Base-by-base conservation (phyloP, 2,113 vertebrate species). In the Tachysurus fulvidraco region DNA sequence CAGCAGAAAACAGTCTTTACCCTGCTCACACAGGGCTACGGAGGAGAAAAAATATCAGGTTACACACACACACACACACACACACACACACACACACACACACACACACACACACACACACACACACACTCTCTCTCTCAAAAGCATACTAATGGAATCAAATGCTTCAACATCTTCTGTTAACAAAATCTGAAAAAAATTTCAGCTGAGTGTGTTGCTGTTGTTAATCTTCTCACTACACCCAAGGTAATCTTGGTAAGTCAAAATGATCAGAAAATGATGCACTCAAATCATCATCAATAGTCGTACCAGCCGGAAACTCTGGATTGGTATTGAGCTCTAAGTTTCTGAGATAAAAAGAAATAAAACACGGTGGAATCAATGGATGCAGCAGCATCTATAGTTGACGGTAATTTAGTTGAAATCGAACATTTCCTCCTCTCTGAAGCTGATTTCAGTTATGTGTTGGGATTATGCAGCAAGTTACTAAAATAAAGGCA, bases 1-100 rank as follows among this genome's bases (percentile, higher is more conserved):
- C 97, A 97, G 93, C 98, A 97, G 88, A 98, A 98, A 93, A 94
- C 93, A 0, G 97, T 99, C 89, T 99, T 99, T 93, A 97, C 97
- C 0, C 96, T 98, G 88, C 91, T 89, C 57, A 89, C 87, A 10
- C 87, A 90, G 89, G 98, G 98, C 91, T 98, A 98, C 0, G 97
- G 97, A 17, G 96, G 96, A 0, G 97, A 99, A 92, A 96, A 96
- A 91, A 97, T 99, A 90, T 97, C 89, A 84, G 89, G 86, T 89
- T 57, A 41, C 54, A 79, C 17, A 36, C 76, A 30, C 17, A 30
- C 76, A 17, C 50, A 55, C 28, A 50, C 41, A 25, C 78, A 36
- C 36, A 21, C 55, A 81, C 67, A 69, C 85, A 41, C 28, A 50
- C 41, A 25, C 78, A 36, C 36, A 21, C 55, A 81, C 67, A 69